These are phyloP conservation scores for Drosophila limbata DNA, from an alignment of 2,888 invertebrate species.

Conservation along the genomic window DNA sequence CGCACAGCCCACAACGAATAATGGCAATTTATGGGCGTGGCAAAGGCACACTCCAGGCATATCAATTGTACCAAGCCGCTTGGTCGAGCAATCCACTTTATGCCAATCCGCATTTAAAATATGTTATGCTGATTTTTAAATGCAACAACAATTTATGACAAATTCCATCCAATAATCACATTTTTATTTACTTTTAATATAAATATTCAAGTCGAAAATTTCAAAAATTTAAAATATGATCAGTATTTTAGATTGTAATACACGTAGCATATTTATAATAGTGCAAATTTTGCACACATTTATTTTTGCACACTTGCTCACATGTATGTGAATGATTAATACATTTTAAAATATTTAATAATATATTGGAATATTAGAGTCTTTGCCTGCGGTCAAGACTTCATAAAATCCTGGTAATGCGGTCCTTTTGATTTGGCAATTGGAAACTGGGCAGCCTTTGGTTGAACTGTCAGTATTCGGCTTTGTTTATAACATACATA, in stretches of 20 bases:
- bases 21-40: conserved; percentile 55
- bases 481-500: conserved; percentile 8
- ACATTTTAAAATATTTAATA: background rate
- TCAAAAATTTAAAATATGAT: background rate
- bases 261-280: background rate
- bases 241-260: background rate
- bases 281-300: background rate
- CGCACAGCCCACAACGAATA: conserved; percentile 25
- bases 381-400: background rate
- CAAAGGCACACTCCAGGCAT: conserved; percentile 32
- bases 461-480: conserved; percentile 4
- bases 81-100: conserved; percentile 9
- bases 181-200: background rate
- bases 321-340: background rate
- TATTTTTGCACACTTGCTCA: background rate
- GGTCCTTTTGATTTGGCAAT: background rate
- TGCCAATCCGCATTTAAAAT: background rate
- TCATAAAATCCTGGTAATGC: background rate
- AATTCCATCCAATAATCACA: background rate
- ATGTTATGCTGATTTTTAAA: background rate
- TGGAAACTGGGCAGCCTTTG: background rate
- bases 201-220: background rate
- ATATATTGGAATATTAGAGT: background rate
- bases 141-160: background rate
- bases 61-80: conserved; percentile 27